Evolutionary conservation across 2,113 vertebrate species (phyloP), one percentile per base, ranked within the genome.

Genomic region (Oncorhynchus kisutch): DNA sequence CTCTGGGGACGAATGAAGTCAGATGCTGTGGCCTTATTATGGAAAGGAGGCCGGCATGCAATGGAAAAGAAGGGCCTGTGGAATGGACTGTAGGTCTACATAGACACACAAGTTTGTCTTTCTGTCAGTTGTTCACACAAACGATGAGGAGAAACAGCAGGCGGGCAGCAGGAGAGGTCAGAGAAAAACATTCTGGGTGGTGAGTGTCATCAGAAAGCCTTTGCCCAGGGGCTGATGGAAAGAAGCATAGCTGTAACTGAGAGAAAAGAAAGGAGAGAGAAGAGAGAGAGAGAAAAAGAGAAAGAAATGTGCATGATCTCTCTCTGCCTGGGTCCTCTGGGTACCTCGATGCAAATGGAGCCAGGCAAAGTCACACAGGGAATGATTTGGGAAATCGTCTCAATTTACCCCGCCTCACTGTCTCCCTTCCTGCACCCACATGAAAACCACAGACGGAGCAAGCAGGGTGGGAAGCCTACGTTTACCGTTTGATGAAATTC

Each of bases 1-100:
- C 91, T 93, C 91, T 86, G 76, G 91, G 91, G 92, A 92, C 87
- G 83, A 90, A 91, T 90, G 79, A 70, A 90, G 91, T 86, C 86
- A 86, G 88, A 89, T 88, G 80, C 89, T 84, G 77, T 82, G 88
- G 87, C 86, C 91, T 90, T 86, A 86, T 93, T 93, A 45, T 45
- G 9, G 77, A 76, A 71, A 91, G 84, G 76, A 90, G 89, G 84
- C 39, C 66, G 69, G 79, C 73, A 66, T 22, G 81, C 72, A 34
- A 81, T 24, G 76, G 76, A 69, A 75, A 67, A 73, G 57, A 22
- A 70, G 71, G 80, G 81, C 85, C 76, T 83, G 84, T 86, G 85
- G 83, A 88, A 86, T 87, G 84, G 77, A 45, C 39, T 45, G 39
- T 45, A 45, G 2, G 39, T 45, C 39, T 45, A 45, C 49, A 12